Evolutionary conservation across 2,113 vertebrate species (phyloP), one percentile per base, ranked within the genome.

Genomic region (Neotragus pygmaeus): DNA sequence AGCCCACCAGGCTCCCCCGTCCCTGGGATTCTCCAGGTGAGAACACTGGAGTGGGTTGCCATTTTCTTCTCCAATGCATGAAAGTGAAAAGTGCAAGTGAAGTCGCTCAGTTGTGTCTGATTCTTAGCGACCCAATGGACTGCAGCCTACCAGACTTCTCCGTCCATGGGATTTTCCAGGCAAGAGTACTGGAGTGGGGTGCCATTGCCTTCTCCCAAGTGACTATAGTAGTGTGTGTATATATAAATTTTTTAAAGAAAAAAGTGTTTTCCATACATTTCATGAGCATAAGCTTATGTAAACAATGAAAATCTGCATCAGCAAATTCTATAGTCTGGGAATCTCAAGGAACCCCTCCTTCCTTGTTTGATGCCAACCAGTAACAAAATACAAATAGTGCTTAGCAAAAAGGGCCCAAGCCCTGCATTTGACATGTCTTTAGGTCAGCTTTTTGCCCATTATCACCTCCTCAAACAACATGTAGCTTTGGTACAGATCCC

Each of bases 291-390:
- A 91, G 23, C 33, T 86, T 93, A 51, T 90, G 1, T 53, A 78
- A 93, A 96, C 85, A 83, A 95, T 90, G 81, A 95, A 94, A 95
- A 66, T 47, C n/a, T 92, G 51, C 62, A 36, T 82, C 81, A 58
- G 53, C n/a, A 97, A 97, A 90, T 91, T 95, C 49, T 75, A 55
- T 5, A 95, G 86, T 57, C 43, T 90, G 66, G 64, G 45, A 88
- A 78, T 84, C 83, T 57, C 45, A 85, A 55, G 16, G 36, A 88
- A 27, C 77, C 84, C 83, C 23, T 75, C 30, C 30, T n/a, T 80
- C 30, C 82, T 83, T 82, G 39, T 92, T 45, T 88, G 58, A 95
- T 93, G 64, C 30, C 28, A 47, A 96, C 45, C 47, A 85, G 57
- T 49, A 70, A 53, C 8, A 89, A 88, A 91, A 58, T 66, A 58